phyloP scores from a whole-genome alignment of 2,888 invertebrate genomes.

The Cephus pygmeus region DNA sequence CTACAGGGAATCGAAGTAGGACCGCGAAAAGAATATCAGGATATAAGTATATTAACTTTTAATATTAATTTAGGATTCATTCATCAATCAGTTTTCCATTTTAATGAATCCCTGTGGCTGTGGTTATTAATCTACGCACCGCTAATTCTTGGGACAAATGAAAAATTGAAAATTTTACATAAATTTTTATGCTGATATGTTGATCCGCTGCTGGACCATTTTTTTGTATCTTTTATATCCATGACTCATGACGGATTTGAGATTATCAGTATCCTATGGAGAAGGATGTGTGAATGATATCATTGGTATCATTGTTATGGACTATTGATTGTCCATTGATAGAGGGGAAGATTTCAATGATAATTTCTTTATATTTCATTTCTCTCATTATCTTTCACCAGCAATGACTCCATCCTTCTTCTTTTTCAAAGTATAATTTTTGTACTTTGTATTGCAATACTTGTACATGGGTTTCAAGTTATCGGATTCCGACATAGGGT shows the following conservation, averaged over 20 bases:
- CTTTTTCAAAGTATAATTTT: not conserved
- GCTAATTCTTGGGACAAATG: not conserved
- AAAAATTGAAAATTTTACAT: not conserved
- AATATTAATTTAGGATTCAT: not conserved
- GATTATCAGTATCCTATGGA: not conserved
- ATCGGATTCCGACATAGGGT: not conserved
- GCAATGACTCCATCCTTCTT: not conserved
- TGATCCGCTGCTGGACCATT: conserved; percentile 2
- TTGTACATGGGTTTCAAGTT: not conserved
- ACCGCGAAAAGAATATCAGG: not conserved
- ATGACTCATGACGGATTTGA: not conserved
- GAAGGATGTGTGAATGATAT: not conserved
- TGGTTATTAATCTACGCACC: not conserved
- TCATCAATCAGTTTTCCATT: conserved; percentile 4
- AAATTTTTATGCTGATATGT: conserved; percentile 25
- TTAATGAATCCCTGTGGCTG: not conserved
- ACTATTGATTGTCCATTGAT: not conserved
- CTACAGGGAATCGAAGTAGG: not conserved
- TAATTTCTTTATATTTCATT: not conserved
- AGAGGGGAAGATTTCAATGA: not conserved
- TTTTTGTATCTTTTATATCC: not conserved
- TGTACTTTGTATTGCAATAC: not conserved
- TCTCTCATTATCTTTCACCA: not conserved
- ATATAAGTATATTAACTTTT: too few relatives aligned
- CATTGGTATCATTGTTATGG: not conserved